phyloP scores from a whole-genome alignment of 2,113 vertebrate species.

The Heptranchias perlo region DNA sequence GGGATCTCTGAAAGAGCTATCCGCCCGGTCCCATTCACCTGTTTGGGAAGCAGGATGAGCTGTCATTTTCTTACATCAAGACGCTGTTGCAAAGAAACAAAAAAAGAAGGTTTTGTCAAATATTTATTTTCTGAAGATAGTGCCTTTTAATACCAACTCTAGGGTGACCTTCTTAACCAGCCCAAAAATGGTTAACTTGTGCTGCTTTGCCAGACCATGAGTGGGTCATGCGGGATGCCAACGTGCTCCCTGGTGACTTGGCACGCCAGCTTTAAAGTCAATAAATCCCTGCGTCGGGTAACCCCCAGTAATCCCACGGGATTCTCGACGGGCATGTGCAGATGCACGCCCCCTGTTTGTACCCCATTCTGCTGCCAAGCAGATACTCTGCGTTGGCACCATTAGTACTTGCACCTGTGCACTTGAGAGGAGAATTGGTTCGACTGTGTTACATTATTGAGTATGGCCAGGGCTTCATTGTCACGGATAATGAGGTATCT shows the following conservation, averaged over 20 bases:
- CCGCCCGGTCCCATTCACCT: neutral
- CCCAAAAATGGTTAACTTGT: neutral
- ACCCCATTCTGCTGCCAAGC: neutral
- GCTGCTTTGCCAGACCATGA: neutral
- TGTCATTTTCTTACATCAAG: neutral
- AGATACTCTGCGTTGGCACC: neutral
- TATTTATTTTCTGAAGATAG: neutral
- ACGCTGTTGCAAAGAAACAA: neutral
- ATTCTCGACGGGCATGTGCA: too few relatives aligned
- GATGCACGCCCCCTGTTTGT: neutral
- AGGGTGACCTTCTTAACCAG: neutral
- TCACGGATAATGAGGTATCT: neutral
- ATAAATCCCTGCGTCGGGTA: neutral
- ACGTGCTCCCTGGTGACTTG: neutral
- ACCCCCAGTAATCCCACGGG: neutral
- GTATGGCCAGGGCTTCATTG: neutral
- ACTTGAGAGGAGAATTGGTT: constrained; percentile 28
- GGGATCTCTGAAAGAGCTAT: neutral
- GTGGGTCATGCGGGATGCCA: too few relatives aligned
- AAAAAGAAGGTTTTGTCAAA: neutral
- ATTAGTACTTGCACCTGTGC: neutral
- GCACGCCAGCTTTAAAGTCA: neutral
- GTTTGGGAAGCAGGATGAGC: neutral
- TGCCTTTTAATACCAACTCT: neutral
- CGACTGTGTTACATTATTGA: neutral